Percentiles rank a stretch among this genome's conserved stretches.
Evolutionary conservation across 1,140 invertebrate species (phyloP).

Genomic region (Probaryconus sp.): DNA sequence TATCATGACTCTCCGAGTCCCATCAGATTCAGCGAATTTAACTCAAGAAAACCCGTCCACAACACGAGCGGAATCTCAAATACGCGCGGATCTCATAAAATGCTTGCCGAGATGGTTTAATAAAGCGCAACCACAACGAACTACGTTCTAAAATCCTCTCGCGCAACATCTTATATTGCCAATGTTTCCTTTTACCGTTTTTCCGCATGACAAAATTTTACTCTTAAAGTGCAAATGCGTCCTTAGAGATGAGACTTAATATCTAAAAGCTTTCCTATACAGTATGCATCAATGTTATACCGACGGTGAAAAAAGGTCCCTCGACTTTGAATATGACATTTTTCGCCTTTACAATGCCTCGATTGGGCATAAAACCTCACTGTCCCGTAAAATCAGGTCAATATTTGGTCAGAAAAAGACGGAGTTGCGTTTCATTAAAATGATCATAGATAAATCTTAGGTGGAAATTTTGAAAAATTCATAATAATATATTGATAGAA

Average conservation of each 20-base stretch:
- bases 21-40: constrained; percentile 26
- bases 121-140: constrained; percentile 37
- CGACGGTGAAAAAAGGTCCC: constrained; percentile 16
- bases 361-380: constrained; percentile 19
- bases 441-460: too few species aligned
- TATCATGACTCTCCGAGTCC: constrained; percentile 10
- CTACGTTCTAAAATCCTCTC: constrained; percentile 21
- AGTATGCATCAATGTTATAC: constrained; percentile 18
- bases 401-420: constrained; percentile 4
- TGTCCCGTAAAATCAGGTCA: constrained; percentile 8
- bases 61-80: constrained; percentile 34
- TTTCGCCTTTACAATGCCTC: constrained; percentile 11
- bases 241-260: constrained; percentile 31
- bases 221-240: constrained; percentile 43
- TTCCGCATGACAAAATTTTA: constrained; percentile 34
- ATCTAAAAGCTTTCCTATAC: constrained; percentile 25
- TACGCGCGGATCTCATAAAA: constrained; percentile 39
- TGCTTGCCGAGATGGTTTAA: constrained; percentile 36
- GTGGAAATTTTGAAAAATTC: too few species aligned
- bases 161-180: constrained; percentile 24
- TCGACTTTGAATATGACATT: constrained; percentile 20
- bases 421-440: too few species aligned
- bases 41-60: constrained; percentile 22
- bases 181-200: constrained; percentile 36
- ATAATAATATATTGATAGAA: too few species aligned